Base-by-base conservation (phyloP, 2,888 invertebrate species). In the Amblyjoppa proteus region DNA sequence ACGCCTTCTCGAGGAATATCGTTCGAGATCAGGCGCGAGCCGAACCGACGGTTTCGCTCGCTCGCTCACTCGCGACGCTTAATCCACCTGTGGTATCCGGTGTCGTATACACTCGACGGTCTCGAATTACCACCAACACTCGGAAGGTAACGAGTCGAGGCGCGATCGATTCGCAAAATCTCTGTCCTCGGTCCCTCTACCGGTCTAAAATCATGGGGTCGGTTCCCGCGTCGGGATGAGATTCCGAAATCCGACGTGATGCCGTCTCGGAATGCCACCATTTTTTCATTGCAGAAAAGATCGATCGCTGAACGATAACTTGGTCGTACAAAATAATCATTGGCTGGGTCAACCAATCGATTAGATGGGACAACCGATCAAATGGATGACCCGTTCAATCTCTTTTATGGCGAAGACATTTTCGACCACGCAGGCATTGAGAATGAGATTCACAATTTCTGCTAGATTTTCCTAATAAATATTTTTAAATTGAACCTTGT, bases 1-100 rank as follows among this genome's bases (percentile, higher is more conserved):
- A 73, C 49, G 61, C 76, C 58, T 79, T 20, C 61, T 61, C 64
- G 69, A 61, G 51, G 66, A 81, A 77, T 83, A 85, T 83, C 75
- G 79, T 64, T 64, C 69, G 71, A 75, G 78, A 82, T 80, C 83
- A 58, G 81, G 66, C 74, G 76, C 81, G 77, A 77, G 68, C 41
- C 25, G 38, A 77, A 25, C 69, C 61, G 16, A 38, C 71, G 73
- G 31, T 56, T 73, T 68, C 38, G 58, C 45, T 76, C 76, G 38
- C 70, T 76, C 80, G 83, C 56, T 77, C 68, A 31, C 41, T 77
- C 77, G 2, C 66, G 49, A 89, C 25, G 89, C 89, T 90, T 92
- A 92, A 92, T 92, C 92, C 90, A 92, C 92, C 92, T 92, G 92
- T 90, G 90, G 92, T 92, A 90, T 92, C 92, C 90, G 89, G 90